Base-by-base conservation (phyloP, 1,140 invertebrate genomes). In the Aphelenchoides besseyi region DNA sequence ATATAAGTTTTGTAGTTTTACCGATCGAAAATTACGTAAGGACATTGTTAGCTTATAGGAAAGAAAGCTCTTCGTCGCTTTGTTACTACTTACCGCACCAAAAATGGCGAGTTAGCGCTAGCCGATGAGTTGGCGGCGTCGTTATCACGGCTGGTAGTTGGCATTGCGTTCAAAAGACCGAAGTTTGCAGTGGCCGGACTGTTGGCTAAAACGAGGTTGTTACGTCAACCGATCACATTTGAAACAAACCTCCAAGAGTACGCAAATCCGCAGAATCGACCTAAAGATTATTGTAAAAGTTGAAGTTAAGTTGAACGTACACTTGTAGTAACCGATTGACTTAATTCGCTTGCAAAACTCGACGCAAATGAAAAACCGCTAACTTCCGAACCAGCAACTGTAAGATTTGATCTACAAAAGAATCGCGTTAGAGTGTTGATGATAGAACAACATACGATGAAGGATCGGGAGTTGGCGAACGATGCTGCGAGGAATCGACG, bases 331-430 rank as follows among this genome's bases (percentile, higher is more conserved):
- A 48, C 55, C 55, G 55, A 59, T 5, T 59, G 55, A 8, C 41
- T 48, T 23, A 48, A 48, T 33, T 59, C 55, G 55, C 55, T 59
- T 28, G 5, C 55, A 33, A 59, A 59, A 59, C 55, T 37, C 32
- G 63, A 66, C 16, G 63, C 36, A 36, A 66, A 33, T 12, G 63
- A 66, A 33, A 66, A 66, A 29, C 63, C 63, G 30, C 63, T 66
- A 0, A 35, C 63, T 66, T 66, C 63, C 2, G 63, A 66, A 16
- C 36, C 63, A 26, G 63, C 32, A 18, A 66, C 16, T 2, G 63
- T 66, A n/a, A 66, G 8, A 30, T 66, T 66, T 12, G 63, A 66
- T 16, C 59, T 61, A 36, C 16, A 61, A 61, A 48, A 16, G 59
- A 61, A 61, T 16, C 1, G n/a, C n/a, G n/a, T n/a, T n/a, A n/a